These are phyloP conservation scores for Caenorhabditis sp. DNA, from an alignment of 2,888 invertebrate species.

Conservation along the genomic window DNA sequence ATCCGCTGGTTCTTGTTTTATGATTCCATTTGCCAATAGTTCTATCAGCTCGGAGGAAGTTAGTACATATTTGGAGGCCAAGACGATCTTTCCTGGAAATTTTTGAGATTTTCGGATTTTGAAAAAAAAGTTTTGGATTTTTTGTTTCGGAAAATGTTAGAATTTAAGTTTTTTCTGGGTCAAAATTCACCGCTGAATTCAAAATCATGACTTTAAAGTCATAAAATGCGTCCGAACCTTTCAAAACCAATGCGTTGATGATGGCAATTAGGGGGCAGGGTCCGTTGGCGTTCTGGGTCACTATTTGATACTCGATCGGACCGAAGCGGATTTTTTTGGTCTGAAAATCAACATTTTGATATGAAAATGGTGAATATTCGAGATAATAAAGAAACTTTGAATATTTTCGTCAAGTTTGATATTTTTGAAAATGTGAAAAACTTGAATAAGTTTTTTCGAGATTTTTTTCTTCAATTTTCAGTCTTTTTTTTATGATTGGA, in stretches of 20 bases:
- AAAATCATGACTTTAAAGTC: too few species aligned
- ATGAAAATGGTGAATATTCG: constrained; percentile 75
- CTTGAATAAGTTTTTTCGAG: too few species aligned
- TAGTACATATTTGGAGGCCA: not conserved
- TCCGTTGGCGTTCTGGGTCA: constrained; percentile 87
- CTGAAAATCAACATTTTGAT: constrained; percentile 85
- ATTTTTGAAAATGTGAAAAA: too few species aligned
- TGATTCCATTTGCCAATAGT: constrained; percentile 18
- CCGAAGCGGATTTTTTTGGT: constrained; percentile 85
- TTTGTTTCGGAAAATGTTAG: too few species aligned
- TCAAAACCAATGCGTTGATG: constrained; percentile 85
- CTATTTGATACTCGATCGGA: constrained; percentile 84
- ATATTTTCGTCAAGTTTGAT: too few species aligned
- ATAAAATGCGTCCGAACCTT: constrained; percentile 73
- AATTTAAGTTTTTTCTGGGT: not conserved
- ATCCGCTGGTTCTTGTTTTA: not conserved
- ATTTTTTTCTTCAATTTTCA: too few species aligned
- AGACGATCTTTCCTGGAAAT: constrained; percentile 48
- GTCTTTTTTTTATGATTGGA: too few species aligned
- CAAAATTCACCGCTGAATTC: not conserved
- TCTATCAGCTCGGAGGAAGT: constrained; percentile 15
- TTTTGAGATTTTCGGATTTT: not conserved
- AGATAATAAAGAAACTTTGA: too few species aligned
- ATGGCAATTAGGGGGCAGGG: constrained; percentile 86
- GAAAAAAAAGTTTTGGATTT: not conserved